Percentiles rank a stretch among this genome's conserved stretches.
These are phyloP conservation scores for Drosophila nigricruria DNA, from an alignment of 2,888 invertebrate genomes.

Conservation along the genomic window DNA sequence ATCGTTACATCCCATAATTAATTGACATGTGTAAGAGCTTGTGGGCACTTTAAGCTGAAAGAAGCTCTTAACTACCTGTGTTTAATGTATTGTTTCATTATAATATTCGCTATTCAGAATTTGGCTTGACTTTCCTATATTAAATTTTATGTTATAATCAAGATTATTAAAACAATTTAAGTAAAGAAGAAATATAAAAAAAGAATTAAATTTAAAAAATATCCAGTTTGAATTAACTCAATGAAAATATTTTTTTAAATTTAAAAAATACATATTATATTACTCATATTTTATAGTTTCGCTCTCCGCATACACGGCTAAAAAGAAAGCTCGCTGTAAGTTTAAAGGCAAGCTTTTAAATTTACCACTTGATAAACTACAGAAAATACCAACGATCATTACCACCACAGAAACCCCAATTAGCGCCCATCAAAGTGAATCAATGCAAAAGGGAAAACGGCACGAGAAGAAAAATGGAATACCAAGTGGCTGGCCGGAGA, in stretches of 20 bases:
- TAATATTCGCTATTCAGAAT: not conserved
- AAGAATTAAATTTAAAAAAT: too few species aligned
- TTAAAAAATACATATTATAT: too few species aligned
- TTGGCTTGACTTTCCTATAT: not conserved
- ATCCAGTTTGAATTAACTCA: not conserved
- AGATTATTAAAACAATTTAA: not conserved
- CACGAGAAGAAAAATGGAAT: constrained; percentile 36
- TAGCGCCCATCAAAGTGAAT: constrained; percentile 76
- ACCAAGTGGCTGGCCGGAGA: constrained; percentile 25
- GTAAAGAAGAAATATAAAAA: not conserved
- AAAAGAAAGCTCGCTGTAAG: not conserved
- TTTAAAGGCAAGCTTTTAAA: constrained; percentile 29
- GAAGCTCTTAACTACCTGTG: not conserved
- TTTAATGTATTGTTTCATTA: not conserved
- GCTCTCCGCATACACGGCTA: not conserved
- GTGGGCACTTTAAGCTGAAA: not conserved
- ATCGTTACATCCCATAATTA: constrained; percentile 47
- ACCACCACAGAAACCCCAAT: constrained; percentile 61
- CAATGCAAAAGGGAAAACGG: constrained; percentile 56
- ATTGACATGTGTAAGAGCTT: constrained; percentile 29
- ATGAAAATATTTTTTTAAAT: too few species aligned
- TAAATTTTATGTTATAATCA: not conserved
- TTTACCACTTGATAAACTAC: constrained; percentile 67
- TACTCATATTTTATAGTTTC: not conserved
- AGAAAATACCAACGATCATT: constrained; percentile 73